Evolutionary conservation across 1,140 invertebrate genomes (phyloP), one percentile per base, ranked within the genome.

Genomic region (Bombus huntii): DNA sequence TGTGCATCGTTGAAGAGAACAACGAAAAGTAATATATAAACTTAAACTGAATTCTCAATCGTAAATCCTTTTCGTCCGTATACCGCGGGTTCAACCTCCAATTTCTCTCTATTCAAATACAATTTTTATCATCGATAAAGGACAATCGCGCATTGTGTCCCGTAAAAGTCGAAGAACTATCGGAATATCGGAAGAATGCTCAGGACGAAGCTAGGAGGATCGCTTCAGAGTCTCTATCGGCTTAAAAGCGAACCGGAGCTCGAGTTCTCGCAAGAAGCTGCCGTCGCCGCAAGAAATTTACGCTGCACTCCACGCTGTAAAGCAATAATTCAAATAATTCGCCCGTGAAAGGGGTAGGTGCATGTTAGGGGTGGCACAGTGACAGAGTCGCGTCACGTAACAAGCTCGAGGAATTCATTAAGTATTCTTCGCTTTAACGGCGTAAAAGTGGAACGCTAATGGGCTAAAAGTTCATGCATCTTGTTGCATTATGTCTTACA

Each of bases 361-460:
- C 25, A 8, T 13, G 34, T 2, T n/a, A 3, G 22, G 15, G 44
- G n/a, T 2, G n/a, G 12, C 31, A 15, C 15, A 13, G 47, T 34
- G 66, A 71, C 62, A 62, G 25, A 62, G 83, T 15, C 74, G 44
- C 34, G 76, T 80, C 83, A 53, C 70, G 77, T 81, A 85, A 85
- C 53, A 81, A 71, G 78, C 77, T 44, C 15, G 3, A 70, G 42
- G 65, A 85, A 81, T 85, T 85, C 77, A 85, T 85, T 85, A 85
- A 85, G 66, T 81, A 85, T 85, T 85, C 83, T 34, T 66, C 57
- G 68, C 68, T 59, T 74, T 81, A 81, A 85, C 57, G 53, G 78
- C 57, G 34, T 31, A 81, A 85, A 85, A 85, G 78, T 85, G 83
- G 83, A 66, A 44, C 57, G n/a, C 78, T 85, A 85, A 85, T 81